phyloP scores from a whole-genome alignment of 1,140 invertebrate genomes.

The Bursaphelenchus mucronatus region DNA sequence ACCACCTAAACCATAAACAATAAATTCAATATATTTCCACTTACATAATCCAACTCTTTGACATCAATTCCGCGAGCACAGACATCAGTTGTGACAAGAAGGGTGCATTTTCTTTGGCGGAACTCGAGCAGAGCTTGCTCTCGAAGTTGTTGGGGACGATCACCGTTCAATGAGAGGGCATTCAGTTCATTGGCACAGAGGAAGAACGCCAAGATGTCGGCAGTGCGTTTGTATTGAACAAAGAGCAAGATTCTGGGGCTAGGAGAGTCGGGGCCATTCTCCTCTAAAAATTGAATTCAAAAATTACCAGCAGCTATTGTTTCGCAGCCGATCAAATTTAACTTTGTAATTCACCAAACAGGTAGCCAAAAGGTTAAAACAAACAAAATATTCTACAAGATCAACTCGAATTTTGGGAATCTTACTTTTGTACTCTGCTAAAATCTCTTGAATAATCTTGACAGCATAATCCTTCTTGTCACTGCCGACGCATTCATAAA shows the following conservation, averaged over 20 bases:
- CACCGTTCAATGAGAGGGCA: conserved; percentile 60
- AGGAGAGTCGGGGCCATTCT: conserved; percentile 17
- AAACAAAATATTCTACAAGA: conserved; percentile 12
- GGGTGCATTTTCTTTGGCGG: conserved; percentile 66
- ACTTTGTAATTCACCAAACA: conserved; percentile 49
- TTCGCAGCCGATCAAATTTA: conserved; percentile 54
- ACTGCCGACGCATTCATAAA: conserved; percentile 74
- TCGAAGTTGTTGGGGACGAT: conserved; percentile 78
- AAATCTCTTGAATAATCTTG: no score
- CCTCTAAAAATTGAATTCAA: conserved; percentile 37
- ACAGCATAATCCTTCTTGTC: conserved; percentile 65
- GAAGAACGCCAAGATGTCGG: conserved; percentile 78
- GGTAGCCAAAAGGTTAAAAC: neutral
- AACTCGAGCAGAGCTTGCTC: conserved; percentile 82
- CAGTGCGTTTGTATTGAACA: conserved; percentile 80
- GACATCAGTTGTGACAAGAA: conserved; percentile 85
- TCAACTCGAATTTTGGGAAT: conserved; percentile 60
- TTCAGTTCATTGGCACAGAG: conserved; percentile 63
- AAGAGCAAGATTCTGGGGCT: conserved; percentile 74
- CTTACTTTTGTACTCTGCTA: conserved; percentile 66
- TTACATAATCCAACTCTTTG: conserved; percentile 76
- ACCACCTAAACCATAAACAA: conserved; percentile 69
- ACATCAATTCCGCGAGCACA: conserved; percentile 86
- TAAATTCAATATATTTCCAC: neutral
- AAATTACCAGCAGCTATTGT: neutral